Evolutionary conservation across 2,113 vertebrate genomes (phyloP).

Genomic region (Falcunculus frontatus): DNA sequence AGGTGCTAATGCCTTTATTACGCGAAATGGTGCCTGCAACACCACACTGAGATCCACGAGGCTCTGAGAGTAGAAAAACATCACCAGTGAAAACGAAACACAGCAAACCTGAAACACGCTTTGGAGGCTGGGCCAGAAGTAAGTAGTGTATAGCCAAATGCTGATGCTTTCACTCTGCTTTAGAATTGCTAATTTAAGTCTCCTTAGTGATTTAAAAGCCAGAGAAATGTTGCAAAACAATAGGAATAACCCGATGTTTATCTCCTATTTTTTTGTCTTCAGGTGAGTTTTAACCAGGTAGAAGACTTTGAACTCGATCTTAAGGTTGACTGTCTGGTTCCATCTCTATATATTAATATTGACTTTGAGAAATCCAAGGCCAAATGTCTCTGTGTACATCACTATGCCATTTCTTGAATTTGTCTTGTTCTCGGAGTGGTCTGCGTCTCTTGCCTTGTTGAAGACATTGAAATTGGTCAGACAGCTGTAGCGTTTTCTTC

Average conservation of each 20-base stretch:
- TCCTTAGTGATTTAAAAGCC: background rate
- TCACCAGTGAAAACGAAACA: background rate
- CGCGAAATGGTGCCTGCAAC: background rate
- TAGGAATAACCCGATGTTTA: background rate
- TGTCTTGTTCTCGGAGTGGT: background rate
- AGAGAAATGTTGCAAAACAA: background rate
- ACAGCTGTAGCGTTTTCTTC: background rate
- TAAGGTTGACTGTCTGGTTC: background rate
- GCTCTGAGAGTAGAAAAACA: background rate
- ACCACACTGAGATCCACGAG: background rate
- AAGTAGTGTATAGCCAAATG: background rate
- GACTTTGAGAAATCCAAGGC: background rate
- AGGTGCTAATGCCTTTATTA: constrained; percentile 24
- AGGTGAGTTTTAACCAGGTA: background rate
- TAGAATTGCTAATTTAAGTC: background rate
- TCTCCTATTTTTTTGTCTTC: background rate
- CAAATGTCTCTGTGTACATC: background rate
- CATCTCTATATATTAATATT: background rate
- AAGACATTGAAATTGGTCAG: background rate
- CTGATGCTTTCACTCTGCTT: background rate
- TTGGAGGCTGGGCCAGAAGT: background rate
- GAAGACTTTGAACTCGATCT: background rate
- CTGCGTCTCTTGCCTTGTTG: background rate
- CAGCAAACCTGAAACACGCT: background rate
- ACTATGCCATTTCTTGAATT: background rate